These are phyloP conservation scores for Dryomyza anilis DNA, from an alignment of 2,888 invertebrate species.

Conservation along the genomic window DNA sequence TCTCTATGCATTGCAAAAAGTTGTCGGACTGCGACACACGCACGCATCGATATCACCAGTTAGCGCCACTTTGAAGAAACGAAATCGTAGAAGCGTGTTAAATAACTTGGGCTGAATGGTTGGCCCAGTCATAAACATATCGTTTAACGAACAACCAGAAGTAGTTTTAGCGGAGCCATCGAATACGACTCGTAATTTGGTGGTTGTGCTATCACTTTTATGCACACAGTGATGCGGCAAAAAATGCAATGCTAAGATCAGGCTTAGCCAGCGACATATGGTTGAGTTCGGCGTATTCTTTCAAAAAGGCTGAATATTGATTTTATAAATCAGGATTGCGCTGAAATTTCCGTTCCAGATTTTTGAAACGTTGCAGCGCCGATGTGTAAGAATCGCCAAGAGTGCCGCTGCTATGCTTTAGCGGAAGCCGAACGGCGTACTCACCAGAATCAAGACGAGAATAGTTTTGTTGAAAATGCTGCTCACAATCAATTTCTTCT, in stretches of 20 bases:
- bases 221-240: slow-evolving; percentile 33
- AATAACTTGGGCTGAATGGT: slow-evolving; percentile 27
- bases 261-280: slow-evolving; percentile 21
- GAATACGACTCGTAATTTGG: slow-evolving; percentile 30
- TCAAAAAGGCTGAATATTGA: slow-evolving; percentile 23
- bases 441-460: slow-evolving; percentile 20
- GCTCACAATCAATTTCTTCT: slow-evolving; percentile 30
- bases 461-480: slow-evolving; percentile 28
- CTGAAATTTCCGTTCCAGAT: slow-evolving; percentile 29
- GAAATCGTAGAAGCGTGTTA: slow-evolving; percentile 26
- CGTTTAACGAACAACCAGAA: slow-evolving; percentile 23
- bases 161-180: slow-evolving; percentile 27
- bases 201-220: slow-evolving; percentile 25
- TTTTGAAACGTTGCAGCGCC: slow-evolving; percentile 29
- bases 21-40: slow-evolving; percentile 11
- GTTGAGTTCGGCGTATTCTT: slow-evolving; percentile 1
- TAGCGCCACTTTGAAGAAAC: slow-evolving; percentile 24
- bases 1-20: slow-evolving; percentile 22
- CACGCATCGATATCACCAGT: slow-evolving; percentile 24
- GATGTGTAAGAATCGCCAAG: slow-evolving; percentile 31
- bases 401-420: slow-evolving; percentile 3
- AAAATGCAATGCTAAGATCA: not conserved
- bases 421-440: slow-evolving; percentile 29
- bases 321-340: slow-evolving; percentile 21
- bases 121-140: slow-evolving; percentile 28